A percentile compares a stretch with the other conserved stretches of the same genome.
Evolutionary conservation across 2,888 invertebrate species (phyloP).

Genomic region (Iphiclides podalirius): DNA sequence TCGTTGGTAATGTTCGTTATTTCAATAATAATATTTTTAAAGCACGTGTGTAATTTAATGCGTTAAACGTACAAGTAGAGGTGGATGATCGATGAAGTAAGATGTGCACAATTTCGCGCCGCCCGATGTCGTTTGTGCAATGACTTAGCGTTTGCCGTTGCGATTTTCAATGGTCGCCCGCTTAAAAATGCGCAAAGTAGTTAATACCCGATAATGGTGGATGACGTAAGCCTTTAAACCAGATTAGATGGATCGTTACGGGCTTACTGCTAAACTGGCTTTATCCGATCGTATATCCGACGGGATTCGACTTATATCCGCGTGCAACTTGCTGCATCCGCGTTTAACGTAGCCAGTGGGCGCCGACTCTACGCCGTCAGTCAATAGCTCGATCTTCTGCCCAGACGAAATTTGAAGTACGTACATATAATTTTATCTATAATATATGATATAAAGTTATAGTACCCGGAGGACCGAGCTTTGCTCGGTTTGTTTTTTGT

Average conservation of each 20-base stretch:
- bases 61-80: neutral
- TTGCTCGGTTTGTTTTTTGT: too few species aligned
- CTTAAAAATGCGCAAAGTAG: constrained; percentile 4
- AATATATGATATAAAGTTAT: too few species aligned
- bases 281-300: constrained; percentile 7
- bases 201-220: constrained; percentile 1
- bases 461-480: too few species aligned
- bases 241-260: constrained; percentile 8
- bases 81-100: neutral
- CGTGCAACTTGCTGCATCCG: too few species aligned
- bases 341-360: too few species aligned
- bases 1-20: too few species aligned
- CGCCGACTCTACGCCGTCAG: too few species aligned
- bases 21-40: too few species aligned
- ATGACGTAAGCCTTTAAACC: constrained; percentile 12
- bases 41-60: too few species aligned
- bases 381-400: too few species aligned
- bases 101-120: neutral
- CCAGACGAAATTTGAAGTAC: too few species aligned
- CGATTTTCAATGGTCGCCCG: neutral
- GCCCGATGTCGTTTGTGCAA: neutral
- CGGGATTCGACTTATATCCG: neutral
- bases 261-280: constrained; percentile 5
- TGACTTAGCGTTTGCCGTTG: neutral
- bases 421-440: too few species aligned